Conservation (phyloP, 2,888 invertebrate genomes). For the Cordilura impudica region DNA sequence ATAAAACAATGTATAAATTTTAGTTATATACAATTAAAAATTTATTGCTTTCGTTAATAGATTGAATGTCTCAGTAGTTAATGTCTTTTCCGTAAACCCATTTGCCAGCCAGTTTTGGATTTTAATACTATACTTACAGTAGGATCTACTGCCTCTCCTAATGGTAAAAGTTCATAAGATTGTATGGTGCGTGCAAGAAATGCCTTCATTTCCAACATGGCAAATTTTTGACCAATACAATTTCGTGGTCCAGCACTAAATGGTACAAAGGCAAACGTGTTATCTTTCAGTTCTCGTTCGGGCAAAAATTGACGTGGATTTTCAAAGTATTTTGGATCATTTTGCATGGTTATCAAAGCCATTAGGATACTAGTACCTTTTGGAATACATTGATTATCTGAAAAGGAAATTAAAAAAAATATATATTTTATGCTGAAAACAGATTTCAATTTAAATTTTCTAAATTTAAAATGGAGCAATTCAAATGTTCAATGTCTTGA, state of each 20-base stretch:
- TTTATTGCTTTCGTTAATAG: constrained; percentile 56
- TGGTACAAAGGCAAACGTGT: constrained; percentile 70
- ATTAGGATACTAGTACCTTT: constrained; percentile 63
- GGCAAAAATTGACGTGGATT: constrained; percentile 72
- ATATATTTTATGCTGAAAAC: too few species aligned
- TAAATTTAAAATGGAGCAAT: too few species aligned
- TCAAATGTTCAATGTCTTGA: too few species aligned
- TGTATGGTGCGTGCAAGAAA: constrained; percentile 66
- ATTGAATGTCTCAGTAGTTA: background rate
- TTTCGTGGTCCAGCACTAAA: constrained; percentile 79
- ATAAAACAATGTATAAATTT: constrained; percentile 47
- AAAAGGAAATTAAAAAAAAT: too few species aligned
- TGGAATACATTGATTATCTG: constrained; percentile 65
- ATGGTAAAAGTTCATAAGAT: constrained; percentile 69
- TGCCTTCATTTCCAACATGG: constrained; percentile 72
- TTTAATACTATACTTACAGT: constrained; percentile 57
- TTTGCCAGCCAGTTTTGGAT: constrained; percentile 64
- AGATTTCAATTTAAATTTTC: too few species aligned
- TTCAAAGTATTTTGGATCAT: constrained; percentile 67
- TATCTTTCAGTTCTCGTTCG: constrained; percentile 65
- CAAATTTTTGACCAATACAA: constrained; percentile 74
- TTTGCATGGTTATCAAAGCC: constrained; percentile 58
- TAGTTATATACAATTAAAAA: background rate
- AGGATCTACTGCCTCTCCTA: constrained; percentile 65
- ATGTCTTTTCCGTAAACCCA: constrained; percentile 58